These are phyloP conservation scores for Protodeltote pygarga DNA, from an alignment of 2,888 invertebrate species.

Conservation along the genomic window DNA sequence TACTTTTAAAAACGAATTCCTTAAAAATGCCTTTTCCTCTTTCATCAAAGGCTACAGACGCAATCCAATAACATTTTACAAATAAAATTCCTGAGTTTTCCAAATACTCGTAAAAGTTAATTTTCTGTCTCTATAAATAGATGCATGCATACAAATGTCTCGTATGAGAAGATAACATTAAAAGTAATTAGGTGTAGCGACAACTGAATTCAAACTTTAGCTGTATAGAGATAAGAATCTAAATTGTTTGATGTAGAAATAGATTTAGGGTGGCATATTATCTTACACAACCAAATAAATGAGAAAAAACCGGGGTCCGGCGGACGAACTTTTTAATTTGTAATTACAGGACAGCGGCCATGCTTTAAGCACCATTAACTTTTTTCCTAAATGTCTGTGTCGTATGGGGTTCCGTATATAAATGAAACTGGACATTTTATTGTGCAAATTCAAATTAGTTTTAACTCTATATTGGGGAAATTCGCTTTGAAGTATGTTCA, in stretches of 20 bases:
- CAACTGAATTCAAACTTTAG: slow-evolving; percentile 60
- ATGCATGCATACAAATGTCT: slow-evolving; percentile 73
- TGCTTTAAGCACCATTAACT: slow-evolving; percentile 85
- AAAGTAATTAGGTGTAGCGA: slow-evolving; percentile 72
- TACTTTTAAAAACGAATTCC: slow-evolving; percentile 21
- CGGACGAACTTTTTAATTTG: slow-evolving; percentile 85
- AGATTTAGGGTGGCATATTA: slow-evolving; percentile 80
- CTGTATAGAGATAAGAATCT: slow-evolving; percentile 29
- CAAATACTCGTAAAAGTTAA: slow-evolving; percentile 70
- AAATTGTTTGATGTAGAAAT: slow-evolving; percentile 38
- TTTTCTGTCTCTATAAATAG: slow-evolving; percentile 71
- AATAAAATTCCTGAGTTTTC: slow-evolving; percentile 40
- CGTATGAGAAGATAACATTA: slow-evolving; percentile 79
- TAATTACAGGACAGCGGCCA: slow-evolving; percentile 85
- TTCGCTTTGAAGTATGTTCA: slow-evolving; percentile 23
- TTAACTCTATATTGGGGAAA: slow-evolving; percentile 31
- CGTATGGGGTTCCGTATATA: slow-evolving; percentile 68
- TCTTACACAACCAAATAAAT: slow-evolving; percentile 82
- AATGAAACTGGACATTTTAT: slow-evolving; percentile 73
- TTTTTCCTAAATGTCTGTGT: slow-evolving; percentile 81
- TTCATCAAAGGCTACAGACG: slow-evolving; percentile 29
- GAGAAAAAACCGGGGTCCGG: slow-evolving; percentile 82
- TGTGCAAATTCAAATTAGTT: slow-evolving; percentile 73
- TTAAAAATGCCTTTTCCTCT: slow-evolving; percentile 10
- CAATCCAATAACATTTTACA: slow-evolving; percentile 43